Base-by-base conservation (phyloP, 2,888 invertebrate species). In the Hydraecia micacea region DNA sequence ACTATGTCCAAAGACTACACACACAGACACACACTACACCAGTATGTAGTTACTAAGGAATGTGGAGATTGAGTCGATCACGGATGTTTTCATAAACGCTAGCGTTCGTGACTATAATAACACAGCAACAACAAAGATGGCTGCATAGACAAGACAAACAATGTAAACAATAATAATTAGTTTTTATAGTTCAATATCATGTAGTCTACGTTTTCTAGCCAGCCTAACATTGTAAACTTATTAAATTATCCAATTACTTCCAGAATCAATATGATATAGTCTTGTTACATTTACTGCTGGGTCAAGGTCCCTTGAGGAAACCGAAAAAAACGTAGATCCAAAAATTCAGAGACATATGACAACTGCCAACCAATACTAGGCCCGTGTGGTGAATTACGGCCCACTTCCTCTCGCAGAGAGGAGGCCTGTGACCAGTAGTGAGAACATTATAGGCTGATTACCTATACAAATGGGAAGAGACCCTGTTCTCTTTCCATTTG, bases 21-120 rank as follows among this genome's bases (percentile, higher is more conserved):
- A 3, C n/a, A n/a, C n/a, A n/a, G n/a, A n/a, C n/a, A n/a, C n/a
- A n/a, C n/a, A n/a, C n/a, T 65, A 42, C 55, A n/a, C 18, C n/a
- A 68, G 55, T 67, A 62, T 76, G 58, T 75, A 74, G 55, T 86
- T 84, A 76, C 72, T 11, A 28, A 76, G 69, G 86, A 85, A 86
- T 86, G 81, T 79, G 32, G 42, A 73, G 71, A 75, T 84, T 66
- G 60, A 68, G 55, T 52, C 68, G 42, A 74, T 63, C 67, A 62
- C 74, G 69, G 62, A 78, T 84, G 73, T 84, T 78, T 86, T 68
- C 63, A 73, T 70, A 73, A 84, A 74, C 32, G 42, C 67, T 66
- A 52, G 36, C 62, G 42, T 84, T 80, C 60, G 67, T 70, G 55
- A 52, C 52, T 72, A 58, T 75, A 73, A 85, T 84, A 73, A 70